Conservation (phyloP, 35 echinoderm and acorn worm species). For the Ophioderma brevispina region DNA sequence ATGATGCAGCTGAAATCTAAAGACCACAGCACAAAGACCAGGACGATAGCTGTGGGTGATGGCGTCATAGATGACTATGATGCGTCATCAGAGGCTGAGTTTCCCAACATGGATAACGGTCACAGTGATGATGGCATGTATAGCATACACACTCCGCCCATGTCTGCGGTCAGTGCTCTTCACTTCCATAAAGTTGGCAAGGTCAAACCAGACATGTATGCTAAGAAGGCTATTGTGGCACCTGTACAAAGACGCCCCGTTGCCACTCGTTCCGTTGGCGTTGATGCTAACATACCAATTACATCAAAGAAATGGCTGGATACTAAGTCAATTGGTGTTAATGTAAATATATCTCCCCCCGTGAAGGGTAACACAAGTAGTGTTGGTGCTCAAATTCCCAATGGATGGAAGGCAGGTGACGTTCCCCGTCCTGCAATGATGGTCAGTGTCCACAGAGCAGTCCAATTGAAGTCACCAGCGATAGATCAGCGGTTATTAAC, state of each 20-base stretch:
- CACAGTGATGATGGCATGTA: background rate
- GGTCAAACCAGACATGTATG: constrained; percentile 12
- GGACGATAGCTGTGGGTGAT: constrained; percentile 71
- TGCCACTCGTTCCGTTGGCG: constrained; percentile 60
- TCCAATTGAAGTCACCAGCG: background rate
- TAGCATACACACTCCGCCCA: constrained; percentile 10
- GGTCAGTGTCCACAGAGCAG: background rate
- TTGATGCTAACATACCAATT: constrained; percentile 36
- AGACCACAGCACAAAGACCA: constrained; percentile 48
- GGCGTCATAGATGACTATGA: constrained; percentile 46
- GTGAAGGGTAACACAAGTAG: background rate
- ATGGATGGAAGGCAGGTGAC: background rate
- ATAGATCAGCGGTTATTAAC: background rate
- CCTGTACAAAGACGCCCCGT: constrained; percentile 42
- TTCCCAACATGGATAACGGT: constrained; percentile 7
- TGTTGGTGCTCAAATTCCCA: background rate
- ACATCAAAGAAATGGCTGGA: constrained; percentile 19
- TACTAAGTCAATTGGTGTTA: constrained; percentile 61
- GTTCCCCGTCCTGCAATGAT: background rate
- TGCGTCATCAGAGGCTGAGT: constrained; percentile 15
- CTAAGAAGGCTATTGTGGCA: constrained; percentile 60
- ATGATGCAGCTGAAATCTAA: constrained; percentile 87
- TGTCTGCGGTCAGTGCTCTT: constrained; percentile 35
- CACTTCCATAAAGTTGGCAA: constrained; percentile 34
- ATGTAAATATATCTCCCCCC: constrained; percentile 15